phyloP scores from a whole-genome alignment of 1,140 invertebrate genomes.

The Zaprionus kolodkinae region DNA sequence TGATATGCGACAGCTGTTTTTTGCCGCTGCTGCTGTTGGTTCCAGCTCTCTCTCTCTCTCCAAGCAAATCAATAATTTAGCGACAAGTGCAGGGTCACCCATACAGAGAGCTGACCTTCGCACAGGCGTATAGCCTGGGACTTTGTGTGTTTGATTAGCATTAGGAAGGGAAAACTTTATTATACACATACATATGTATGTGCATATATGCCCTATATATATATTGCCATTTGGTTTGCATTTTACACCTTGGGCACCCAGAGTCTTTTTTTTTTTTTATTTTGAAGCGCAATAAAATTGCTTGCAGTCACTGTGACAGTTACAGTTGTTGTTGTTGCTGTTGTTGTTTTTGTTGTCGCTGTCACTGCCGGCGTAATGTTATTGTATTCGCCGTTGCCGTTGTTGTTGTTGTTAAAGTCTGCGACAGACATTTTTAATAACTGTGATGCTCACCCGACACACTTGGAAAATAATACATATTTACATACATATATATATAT shows the following conservation, averaged over 20 bases:
- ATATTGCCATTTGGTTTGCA: constrained; percentile 2
- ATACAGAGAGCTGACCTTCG: constrained; percentile 60
- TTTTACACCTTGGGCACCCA: constrained; percentile 17
- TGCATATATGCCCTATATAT: not conserved
- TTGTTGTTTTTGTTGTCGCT: constrained; percentile 5
- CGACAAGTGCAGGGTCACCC: constrained; percentile 73
- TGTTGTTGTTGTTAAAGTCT: constrained; percentile 8
- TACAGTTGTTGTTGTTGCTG: constrained; percentile 19
- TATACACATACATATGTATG: not conserved
- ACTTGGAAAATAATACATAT: constrained; percentile 6
- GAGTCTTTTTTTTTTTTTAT: constrained; percentile 13
- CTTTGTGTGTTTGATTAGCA: constrained; percentile 44
- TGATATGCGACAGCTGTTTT: constrained; percentile 44
- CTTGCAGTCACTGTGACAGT: constrained; percentile 30
- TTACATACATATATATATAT: constrained; percentile 1
- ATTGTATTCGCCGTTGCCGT: constrained; percentile 9
- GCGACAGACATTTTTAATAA: constrained; percentile 74
- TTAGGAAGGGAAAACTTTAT: constrained; percentile 20
- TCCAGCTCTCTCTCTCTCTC: constrained; percentile 18
- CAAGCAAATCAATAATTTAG: constrained; percentile 71
- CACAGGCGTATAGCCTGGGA: constrained; percentile 32
- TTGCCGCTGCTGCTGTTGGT: not conserved
- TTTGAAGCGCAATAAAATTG: constrained; percentile 51
- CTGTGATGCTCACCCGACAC: constrained; percentile 39
- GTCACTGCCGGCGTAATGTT: constrained; percentile 37